A percentile compares a stretch with the other conserved stretches of the same genome.
phyloP scores from a whole-genome alignment of 2,797 vertebrate genomes.

The Emydoidea blandingii region DNA sequence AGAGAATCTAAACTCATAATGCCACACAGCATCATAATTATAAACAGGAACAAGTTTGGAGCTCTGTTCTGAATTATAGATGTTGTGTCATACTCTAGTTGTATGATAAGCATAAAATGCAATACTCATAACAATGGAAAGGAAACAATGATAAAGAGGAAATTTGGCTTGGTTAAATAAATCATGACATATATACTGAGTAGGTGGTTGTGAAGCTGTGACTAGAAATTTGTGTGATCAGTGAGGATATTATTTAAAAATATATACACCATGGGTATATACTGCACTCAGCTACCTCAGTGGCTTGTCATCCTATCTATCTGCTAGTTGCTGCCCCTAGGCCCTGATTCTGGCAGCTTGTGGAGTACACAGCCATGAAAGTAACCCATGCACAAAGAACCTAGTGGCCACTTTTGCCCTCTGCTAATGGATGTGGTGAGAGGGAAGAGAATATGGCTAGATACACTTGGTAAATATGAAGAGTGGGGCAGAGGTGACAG shows the following conservation, averaged over 20 bases:
- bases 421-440: fast-evolving
- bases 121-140: constrained; percentile 16
- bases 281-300: neutral
- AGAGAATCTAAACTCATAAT: constrained; percentile 40
- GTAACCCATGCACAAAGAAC: neutral
- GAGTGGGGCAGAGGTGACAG: neutral
- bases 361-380: neutral
- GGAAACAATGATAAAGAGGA: neutral
- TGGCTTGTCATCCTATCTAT: neutral
- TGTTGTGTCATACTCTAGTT: constrained; percentile 49
- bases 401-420: neutral
- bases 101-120: constrained; percentile 43
- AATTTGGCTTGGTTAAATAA: neutral
- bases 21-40: constrained; percentile 30
- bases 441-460: fast-evolving
- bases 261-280: neutral
- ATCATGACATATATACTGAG: neutral
- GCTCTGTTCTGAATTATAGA: constrained; percentile 56
- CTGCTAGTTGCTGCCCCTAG: neutral
- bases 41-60: constrained; percentile 26
- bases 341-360: neutral
- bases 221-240: neutral
- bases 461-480: neutral
- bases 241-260: neutral
- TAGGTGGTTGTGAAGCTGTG: neutral